Base-by-base conservation (phyloP, 2,888 invertebrate species). In the Athalia cordata region DNA sequence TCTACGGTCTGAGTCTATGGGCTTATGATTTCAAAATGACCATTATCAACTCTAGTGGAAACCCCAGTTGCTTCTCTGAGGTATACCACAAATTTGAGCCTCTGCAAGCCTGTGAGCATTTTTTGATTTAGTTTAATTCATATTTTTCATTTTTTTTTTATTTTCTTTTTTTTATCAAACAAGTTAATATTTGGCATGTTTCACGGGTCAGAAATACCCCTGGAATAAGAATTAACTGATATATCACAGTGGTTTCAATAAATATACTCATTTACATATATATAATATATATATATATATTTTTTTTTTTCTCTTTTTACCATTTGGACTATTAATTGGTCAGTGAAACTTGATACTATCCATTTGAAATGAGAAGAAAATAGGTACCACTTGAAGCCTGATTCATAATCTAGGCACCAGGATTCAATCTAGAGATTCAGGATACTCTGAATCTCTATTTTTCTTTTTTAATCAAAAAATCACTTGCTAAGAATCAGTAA, bases 311-410 rank as follows among this genome's bases (percentile, higher is more conserved):
- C 13, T 65, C 2, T 13, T 15, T 62, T 62, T 65, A 61, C 61
- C 61, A 61, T 74, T 74, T 74, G 15, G 74, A 74, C 62, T 62
- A 74, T 74, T 74, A 62, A 62, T 62, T 74, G 74, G 74, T 74
- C 74, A 49, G 74, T 29, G 49, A 74, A 74, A 49, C 62, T 13
- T 43, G 62, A 5, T 65, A n/a, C 49, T 50, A 62, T 74, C 62
- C 15, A 47, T 8, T 9, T 74, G 7, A 11, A 45, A 13, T 57
- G 0, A 45, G 43, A n/a, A 45, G 45, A 70, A 2, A 59, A 55
- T 45, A 11, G 15, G n/a, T 6, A 61, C n/a, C 7, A 61, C 11
- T 29, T 29, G 29, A 29, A 29, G 29, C 29, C 29, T 29, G 2
- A 29, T 29, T 29, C 29, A 29, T 29, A 29, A 29, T 29, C 29